Evolutionary conservation across 2,888 invertebrate genomes (phyloP).

Genomic region (Agonopterix heracliana): DNA sequence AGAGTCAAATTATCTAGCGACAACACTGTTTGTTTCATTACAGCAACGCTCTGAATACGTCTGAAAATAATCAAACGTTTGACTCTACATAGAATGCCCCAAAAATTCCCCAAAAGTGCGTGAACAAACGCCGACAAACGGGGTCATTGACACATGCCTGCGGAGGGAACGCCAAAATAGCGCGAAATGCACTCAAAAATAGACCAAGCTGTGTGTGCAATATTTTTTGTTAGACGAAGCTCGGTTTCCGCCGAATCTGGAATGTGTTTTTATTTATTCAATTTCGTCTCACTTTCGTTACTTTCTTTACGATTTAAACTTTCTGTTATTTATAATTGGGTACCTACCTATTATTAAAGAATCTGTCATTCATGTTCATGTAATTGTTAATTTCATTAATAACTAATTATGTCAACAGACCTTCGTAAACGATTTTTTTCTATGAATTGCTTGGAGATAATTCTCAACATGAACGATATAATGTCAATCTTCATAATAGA

Average conservation of each 20-base stretch:
- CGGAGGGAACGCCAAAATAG: slow-evolving; percentile 76
- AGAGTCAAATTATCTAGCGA: too few relatives aligned
- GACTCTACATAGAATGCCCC: slow-evolving; percentile 48
- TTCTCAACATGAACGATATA: slow-evolving; percentile 11
- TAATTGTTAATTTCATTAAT: too few relatives aligned
- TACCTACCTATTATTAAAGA: too few relatives aligned
- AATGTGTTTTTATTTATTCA: slow-evolving; percentile 12
- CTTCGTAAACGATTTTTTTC: not conserved
- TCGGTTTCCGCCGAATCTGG: slow-evolving; percentile 47
- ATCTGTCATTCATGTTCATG: too few relatives aligned
- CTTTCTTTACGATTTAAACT: not conserved
- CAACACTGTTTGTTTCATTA: too few relatives aligned
- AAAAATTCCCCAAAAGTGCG: slow-evolving; percentile 71
- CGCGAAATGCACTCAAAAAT: slow-evolving; percentile 76
- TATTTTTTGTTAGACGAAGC: slow-evolving; percentile 63
- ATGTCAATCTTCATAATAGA: slow-evolving; percentile 60
- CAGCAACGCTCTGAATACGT: not conserved
- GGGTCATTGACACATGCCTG: slow-evolving; percentile 71
- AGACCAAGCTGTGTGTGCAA: slow-evolving; percentile 72
- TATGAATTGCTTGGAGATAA: slow-evolving; percentile 1
- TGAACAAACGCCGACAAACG: slow-evolving; percentile 69
- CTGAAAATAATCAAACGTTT: slow-evolving; percentile 28
- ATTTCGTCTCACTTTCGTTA: not conserved
- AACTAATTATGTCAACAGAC: slow-evolving; percentile 1
- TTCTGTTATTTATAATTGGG: too few relatives aligned